These are phyloP conservation scores for Leiothrix lutea DNA, from an alignment of 2,113 vertebrate genomes.

Conservation along the genomic window DNA sequence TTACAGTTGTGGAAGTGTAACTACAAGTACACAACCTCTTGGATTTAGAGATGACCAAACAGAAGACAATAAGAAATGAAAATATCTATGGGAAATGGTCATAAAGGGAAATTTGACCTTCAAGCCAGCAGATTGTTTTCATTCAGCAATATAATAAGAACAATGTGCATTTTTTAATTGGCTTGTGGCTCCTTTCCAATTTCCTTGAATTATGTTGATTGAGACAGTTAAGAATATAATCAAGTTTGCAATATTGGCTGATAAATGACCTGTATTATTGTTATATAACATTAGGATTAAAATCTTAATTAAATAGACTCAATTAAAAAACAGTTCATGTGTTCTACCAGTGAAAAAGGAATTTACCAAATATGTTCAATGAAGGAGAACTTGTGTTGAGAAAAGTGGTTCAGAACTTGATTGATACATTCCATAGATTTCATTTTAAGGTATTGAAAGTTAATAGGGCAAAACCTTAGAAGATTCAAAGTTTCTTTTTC, in stretches of 20 bases:
- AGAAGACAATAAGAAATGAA: not conserved
- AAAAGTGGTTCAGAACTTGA: not conserved
- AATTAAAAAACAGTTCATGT: not conserved
- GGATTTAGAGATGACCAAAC: not conserved
- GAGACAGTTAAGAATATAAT: not conserved
- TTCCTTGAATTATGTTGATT: slow-evolving; percentile 3
- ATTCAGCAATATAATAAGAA: not conserved
- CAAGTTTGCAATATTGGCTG: not conserved
- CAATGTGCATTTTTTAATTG: not conserved
- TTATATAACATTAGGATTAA: not conserved
- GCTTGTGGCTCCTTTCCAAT: not conserved
- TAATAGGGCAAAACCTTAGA: not conserved
- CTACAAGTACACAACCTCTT: not conserved
- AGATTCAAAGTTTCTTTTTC: not conserved
- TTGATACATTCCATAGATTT: not conserved
- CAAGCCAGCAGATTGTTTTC: not conserved
- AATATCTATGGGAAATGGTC: not conserved
- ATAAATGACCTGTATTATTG: not conserved
- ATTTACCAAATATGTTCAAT: not conserved
- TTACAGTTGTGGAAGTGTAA: not conserved
- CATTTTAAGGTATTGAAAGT: not conserved
- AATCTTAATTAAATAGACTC: slow-evolving; percentile 25
- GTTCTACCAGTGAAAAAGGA: not conserved
- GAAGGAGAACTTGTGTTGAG: not conserved
- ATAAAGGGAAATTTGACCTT: not conserved